Percentiles rank a stretch among this genome's conserved stretches.
These are phyloP conservation scores for Lypha dubia DNA, from an alignment of 2,888 invertebrate genomes.

Conservation along the genomic window DNA sequence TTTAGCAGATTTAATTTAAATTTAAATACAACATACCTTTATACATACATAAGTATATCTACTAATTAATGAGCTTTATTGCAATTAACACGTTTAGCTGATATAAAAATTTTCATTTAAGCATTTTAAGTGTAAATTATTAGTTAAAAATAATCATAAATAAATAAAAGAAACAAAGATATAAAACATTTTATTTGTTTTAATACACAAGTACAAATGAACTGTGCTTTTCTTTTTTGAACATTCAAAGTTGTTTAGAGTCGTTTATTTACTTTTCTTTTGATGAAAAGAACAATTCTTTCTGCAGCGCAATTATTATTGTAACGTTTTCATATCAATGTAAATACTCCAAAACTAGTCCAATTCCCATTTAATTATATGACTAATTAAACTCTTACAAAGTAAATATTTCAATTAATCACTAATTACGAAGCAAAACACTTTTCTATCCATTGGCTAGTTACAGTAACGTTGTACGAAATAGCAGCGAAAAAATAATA, in stretches of 20 bases:
- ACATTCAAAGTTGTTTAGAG: background rate
- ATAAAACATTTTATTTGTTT: no score
- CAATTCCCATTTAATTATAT: background rate
- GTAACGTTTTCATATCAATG: background rate
- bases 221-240: background rate
- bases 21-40: no score
- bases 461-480: background rate
- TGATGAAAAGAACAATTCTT: background rate
- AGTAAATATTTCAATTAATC: background rate
- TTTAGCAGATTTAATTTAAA: no score
- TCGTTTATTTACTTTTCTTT: background rate
- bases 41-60: no score
- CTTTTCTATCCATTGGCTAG: background rate
- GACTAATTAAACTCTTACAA: conserved; percentile 4
- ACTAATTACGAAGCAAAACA: background rate
- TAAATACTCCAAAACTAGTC: background rate
- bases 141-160: no score
- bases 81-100: no score
- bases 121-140: no score
- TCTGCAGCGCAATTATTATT: background rate
- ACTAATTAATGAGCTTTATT: no score
- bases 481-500: background rate
- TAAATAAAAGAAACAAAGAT: no score
- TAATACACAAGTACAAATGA: no score
- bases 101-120: no score